Percentiles rank a stretch among this genome's conserved stretches.
Conservation (phyloP, 2,797 vertebrate genomes). For the Cossypha caffra region DNA sequence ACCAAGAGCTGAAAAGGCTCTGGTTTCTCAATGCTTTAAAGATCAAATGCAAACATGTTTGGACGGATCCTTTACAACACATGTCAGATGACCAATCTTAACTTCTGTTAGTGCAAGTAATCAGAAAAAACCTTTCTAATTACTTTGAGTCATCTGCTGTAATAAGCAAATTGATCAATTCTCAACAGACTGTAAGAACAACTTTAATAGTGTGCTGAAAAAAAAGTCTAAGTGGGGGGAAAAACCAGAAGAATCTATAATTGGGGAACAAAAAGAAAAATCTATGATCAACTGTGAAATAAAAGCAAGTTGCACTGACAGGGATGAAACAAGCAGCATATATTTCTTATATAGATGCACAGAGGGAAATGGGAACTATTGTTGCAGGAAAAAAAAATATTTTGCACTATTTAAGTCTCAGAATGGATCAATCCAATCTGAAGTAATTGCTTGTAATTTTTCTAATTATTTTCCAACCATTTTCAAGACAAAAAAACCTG, state of each 20-base stretch:
- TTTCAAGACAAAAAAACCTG: not conserved
- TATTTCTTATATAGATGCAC: not conserved
- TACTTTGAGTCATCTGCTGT: not conserved
- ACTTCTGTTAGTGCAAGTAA: not conserved
- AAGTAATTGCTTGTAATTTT: not conserved
- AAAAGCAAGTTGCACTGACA: not conserved
- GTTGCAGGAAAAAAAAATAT: not conserved
- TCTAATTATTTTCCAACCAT: not conserved
- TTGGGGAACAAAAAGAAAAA: not conserved
- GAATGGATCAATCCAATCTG: not conserved
- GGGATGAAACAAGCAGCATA: not conserved
- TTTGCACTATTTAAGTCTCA: not conserved
- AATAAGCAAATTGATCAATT: not conserved
- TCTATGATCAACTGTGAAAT: not conserved
- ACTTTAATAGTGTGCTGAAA: not conserved
- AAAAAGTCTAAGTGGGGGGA: not conserved
- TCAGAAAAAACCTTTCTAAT: not conserved
- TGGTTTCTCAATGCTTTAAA: not conserved
- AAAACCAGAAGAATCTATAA: not conserved
- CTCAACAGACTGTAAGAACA: not conserved
- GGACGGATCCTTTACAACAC: not conserved
- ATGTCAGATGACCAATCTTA: not conserved
- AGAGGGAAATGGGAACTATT: not conserved
- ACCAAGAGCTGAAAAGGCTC: not conserved
- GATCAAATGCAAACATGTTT: not conserved